A percentile compares a stretch with the other conserved stretches of the same genome.
phyloP scores from a whole-genome alignment of 2,888 invertebrate species.

The Drosophila robusta region DNA sequence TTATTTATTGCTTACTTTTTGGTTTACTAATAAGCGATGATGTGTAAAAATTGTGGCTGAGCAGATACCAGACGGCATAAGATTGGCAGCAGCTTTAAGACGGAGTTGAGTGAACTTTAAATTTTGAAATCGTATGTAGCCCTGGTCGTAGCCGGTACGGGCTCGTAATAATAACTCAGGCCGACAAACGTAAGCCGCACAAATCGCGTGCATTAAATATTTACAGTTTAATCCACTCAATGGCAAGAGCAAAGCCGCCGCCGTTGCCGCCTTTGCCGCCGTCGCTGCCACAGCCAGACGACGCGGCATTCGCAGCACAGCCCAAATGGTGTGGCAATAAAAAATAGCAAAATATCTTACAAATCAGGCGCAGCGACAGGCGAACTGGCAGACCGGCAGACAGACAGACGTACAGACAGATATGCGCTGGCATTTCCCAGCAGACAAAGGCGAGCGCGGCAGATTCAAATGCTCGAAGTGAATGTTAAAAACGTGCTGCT shows the following conservation, averaged over 20 bases:
- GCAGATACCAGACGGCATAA: slow-evolving; percentile 3
- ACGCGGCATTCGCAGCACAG: slow-evolving; percentile 22
- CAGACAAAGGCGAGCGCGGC: slow-evolving; percentile 52
- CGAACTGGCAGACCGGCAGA: slow-evolving; percentile 28
- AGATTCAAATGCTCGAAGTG: slow-evolving; percentile 60
- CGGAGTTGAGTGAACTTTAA: slow-evolving; percentile 13
- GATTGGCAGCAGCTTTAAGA: slow-evolving; percentile 28
- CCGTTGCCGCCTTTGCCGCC: slow-evolving; percentile 12
- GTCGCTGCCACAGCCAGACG: slow-evolving; percentile 41
- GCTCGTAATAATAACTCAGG: slow-evolving; percentile 65
- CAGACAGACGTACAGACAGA: slow-evolving; percentile 37
- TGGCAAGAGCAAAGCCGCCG: slow-evolving; percentile 64
- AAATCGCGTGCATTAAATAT: slow-evolving; percentile 77
- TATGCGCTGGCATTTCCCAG: slow-evolving; percentile 53
- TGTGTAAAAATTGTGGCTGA: slow-evolving; percentile 42
- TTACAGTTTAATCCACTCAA: slow-evolving; percentile 80
- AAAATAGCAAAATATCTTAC: slow-evolving; percentile 77
- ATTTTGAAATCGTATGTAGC: neutral
- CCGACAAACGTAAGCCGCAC: slow-evolving; percentile 62
- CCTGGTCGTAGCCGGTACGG: slow-evolving; percentile 9
- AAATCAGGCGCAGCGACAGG: slow-evolving; percentile 69
- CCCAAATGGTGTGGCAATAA: slow-evolving; percentile 70
- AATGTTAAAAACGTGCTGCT: slow-evolving; percentile 68
- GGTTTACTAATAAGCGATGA: slow-evolving; percentile 63
- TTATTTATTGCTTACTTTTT: slow-evolving; percentile 58